Percentiles rank a stretch among this genome's conserved stretches.
Conservation (phyloP, 2,888 invertebrate genomes). For the Theodoxus fluviatilis region DNA sequence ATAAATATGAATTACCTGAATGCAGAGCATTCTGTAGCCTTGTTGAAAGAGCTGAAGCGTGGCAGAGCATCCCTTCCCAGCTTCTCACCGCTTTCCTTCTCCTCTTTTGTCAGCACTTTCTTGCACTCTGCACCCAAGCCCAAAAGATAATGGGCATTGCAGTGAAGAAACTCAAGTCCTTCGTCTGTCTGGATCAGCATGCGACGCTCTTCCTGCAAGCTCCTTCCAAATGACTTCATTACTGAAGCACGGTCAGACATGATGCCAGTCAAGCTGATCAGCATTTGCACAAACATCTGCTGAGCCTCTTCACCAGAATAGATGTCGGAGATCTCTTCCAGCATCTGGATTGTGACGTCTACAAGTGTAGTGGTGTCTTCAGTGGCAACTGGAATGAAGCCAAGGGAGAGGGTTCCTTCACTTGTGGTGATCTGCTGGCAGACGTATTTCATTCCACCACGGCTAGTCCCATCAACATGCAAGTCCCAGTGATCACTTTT, state of each 20-base stretch:
- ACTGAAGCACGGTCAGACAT: constrained; percentile 7
- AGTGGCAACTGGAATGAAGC: background rate
- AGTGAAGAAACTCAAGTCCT: background rate
- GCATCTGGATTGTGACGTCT: constrained; percentile 9
- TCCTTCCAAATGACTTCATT: constrained; percentile 16
- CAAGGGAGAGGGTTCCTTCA: background rate
- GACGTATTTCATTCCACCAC: constrained; percentile 8
- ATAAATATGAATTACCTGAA: no score
- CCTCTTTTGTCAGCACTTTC: background rate
- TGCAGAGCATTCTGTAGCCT: no score
- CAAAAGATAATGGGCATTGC: background rate
- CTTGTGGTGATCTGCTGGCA: background rate
- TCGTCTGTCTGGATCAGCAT: background rate
- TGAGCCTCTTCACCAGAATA: background rate
- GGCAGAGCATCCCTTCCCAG: constrained; percentile 1
- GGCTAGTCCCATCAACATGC: constrained; percentile 15
- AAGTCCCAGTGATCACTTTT: background rate
- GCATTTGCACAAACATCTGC: background rate
- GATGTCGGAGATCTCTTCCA: constrained; percentile 3
- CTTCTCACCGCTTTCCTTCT: background rate
- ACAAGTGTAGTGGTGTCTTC: constrained; percentile 9
- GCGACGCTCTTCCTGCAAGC: constrained; percentile 7
- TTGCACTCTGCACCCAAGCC: background rate
- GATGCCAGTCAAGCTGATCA: background rate
- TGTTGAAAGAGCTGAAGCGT: background rate